These are phyloP conservation scores for Halichoerus grypus DNA, from an alignment of 2,113 vertebrate species.

Conservation along the genomic window DNA sequence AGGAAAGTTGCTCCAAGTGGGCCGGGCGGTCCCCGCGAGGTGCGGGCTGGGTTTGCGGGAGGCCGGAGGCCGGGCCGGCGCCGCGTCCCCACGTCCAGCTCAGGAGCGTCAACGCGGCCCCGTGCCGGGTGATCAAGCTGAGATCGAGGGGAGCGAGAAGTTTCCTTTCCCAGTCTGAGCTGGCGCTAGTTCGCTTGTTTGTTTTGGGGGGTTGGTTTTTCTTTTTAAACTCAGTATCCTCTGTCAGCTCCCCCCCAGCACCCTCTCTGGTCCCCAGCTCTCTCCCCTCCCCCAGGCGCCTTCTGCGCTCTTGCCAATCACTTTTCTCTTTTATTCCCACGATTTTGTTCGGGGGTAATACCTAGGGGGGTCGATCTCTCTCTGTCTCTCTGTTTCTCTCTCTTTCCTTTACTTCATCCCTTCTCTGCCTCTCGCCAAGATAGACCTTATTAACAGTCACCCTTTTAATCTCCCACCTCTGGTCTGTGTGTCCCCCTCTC, in stretches of 20 bases:
- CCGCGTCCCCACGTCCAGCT: slow-evolving; percentile 71
- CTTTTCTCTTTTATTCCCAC: slow-evolving; percentile 84
- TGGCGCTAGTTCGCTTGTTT: slow-evolving; percentile 69
- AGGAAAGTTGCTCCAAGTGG: slow-evolving; percentile 87
- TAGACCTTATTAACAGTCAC: slow-evolving; percentile 59
- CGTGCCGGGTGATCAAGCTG: slow-evolving; percentile 42
- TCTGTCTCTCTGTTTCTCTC: not conserved
- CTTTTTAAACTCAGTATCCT: slow-evolving; percentile 65
- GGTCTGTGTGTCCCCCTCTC: not conserved
- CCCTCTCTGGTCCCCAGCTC: slow-evolving; percentile 73
- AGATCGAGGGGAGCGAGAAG: slow-evolving; percentile 79
- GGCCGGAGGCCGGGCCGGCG: slow-evolving; percentile 64
- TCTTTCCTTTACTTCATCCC: not conserved
- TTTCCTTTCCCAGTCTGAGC: slow-evolving; percentile 82
- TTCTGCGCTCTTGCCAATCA: slow-evolving; percentile 82
- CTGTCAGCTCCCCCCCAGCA: slow-evolving; percentile 58
- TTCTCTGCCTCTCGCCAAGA: not conserved
- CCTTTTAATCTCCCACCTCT: slow-evolving; percentile 31
- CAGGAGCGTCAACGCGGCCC: slow-evolving; percentile 58
- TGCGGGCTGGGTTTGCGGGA: slow-evolving; percentile 50
- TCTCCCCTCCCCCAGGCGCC: slow-evolving; percentile 81
- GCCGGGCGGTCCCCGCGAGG: slow-evolving; percentile 68
- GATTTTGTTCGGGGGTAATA: slow-evolving; percentile 84
- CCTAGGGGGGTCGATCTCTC: slow-evolving; percentile 73
- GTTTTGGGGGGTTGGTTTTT: slow-evolving; percentile 71